A percentile compares a stretch with the other conserved stretches of the same genome.
Conservation (phyloP, 2,888 invertebrate genomes). For the Eucera pruinosa region DNA sequence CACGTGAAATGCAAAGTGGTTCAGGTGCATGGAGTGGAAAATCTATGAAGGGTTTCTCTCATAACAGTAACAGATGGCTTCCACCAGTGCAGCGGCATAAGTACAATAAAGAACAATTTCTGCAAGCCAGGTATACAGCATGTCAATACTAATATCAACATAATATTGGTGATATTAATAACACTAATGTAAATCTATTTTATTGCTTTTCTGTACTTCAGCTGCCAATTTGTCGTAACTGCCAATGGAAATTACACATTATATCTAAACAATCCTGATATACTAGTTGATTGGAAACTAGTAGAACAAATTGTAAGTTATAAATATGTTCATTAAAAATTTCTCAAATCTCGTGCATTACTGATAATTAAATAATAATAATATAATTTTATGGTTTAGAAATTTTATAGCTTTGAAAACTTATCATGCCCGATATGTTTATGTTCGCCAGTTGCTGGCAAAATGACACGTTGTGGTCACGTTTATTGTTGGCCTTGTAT, state of each 20-base stretch:
- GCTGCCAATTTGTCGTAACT: conserved; percentile 98
- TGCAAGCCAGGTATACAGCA: conserved; percentile 92
- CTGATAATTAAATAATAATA: too few species aligned
- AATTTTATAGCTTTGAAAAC: conserved; percentile 88
- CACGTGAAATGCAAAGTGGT: conserved; percentile 86
- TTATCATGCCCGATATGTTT: conserved; percentile 97
- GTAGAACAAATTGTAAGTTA: conserved; percentile 95
- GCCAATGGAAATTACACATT: conserved; percentile 91
- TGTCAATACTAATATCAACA: neutral
- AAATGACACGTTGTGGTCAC: conserved; percentile 97
- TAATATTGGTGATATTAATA: neutral
- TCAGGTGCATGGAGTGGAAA: conserved; percentile 76
- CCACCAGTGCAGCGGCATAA: conserved; percentile 87
- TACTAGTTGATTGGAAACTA: conserved; percentile 95
- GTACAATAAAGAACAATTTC: conserved; percentile 96
- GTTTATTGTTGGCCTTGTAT: conserved; percentile 98
- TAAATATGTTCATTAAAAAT: conserved; percentile 1
- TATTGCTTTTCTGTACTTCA: conserved; percentile 76
- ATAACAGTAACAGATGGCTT: conserved; percentile 82
- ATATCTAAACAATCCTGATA: conserved; percentile 93
- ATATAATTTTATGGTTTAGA: conserved; percentile 81
- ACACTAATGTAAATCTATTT: neutral
- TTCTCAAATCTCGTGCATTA: conserved; percentile 7
- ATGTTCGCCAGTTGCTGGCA: conserved; percentile 93
- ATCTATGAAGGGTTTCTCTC: conserved; percentile 75